A percentile compares a stretch with the other conserved stretches of the same genome.
Conservation (phyloP, 2,888 invertebrate genomes). For the Gastrophysa polygoni region DNA sequence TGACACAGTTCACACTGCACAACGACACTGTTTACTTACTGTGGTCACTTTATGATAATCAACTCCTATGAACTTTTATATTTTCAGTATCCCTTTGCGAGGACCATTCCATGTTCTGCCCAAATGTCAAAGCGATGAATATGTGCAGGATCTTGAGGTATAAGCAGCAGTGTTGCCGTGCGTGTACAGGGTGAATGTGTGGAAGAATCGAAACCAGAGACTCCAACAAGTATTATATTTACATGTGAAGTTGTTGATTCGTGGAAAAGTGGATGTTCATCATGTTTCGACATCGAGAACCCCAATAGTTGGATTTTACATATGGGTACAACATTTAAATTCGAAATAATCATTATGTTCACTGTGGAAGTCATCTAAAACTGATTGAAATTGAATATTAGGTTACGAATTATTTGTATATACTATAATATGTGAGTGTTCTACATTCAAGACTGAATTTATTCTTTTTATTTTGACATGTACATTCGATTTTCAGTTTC, state of each 20-base stretch:
- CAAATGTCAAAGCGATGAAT: slow-evolving; percentile 85
- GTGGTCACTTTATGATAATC: too few species aligned
- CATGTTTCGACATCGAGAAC: too few species aligned
- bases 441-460: slow-evolving; percentile 44
- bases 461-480: slow-evolving; percentile 22
- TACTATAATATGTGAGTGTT: slow-evolving; percentile 36
- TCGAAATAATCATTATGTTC: too few species aligned
- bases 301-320: too few species aligned
- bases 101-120: slow-evolving; percentile 84
- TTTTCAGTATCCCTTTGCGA: slow-evolving; percentile 71
- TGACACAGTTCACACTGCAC: too few species aligned
- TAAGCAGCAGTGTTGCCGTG: slow-evolving; percentile 85
- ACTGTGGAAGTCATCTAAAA: too few species aligned
- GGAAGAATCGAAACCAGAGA: background rate
- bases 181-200: slow-evolving; percentile 62
- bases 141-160: slow-evolving; percentile 85
- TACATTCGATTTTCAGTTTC: slow-evolving; percentile 11
- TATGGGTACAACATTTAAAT: too few species aligned
- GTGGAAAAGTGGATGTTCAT: background rate
- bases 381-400: background rate
- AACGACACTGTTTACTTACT: too few species aligned
- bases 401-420: background rate
- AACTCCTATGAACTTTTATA: background rate
- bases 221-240: background rate
- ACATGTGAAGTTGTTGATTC: background rate